A percentile compares a stretch with the other conserved stretches of the same genome.
phyloP scores from a whole-genome alignment of 1,140 invertebrate genomes.

The Achatina immaculata region DNA sequence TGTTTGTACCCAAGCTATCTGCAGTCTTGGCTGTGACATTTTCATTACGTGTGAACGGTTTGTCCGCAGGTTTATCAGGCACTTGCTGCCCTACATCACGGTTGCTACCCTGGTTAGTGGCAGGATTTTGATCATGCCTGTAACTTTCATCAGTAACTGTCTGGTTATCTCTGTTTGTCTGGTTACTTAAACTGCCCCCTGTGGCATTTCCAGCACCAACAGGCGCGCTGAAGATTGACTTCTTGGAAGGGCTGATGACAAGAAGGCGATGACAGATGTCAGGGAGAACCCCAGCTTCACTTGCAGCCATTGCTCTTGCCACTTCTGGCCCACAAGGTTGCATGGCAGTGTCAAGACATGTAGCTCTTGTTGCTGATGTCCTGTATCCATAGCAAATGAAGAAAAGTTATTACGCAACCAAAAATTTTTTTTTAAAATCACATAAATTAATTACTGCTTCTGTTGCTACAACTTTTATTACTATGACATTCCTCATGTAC shows the following conservation, averaged over 20 bases:
- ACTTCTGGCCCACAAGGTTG: conserved; percentile 28
- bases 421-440: too few species aligned
- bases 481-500: too few species aligned
- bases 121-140: neutral
- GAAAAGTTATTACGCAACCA: too few species aligned
- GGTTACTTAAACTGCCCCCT: neutral
- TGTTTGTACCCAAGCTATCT: neutral
- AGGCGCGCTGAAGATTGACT: neutral
- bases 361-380: conserved; percentile 23
- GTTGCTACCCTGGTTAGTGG: too few species aligned
- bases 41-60: neutral
- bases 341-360: conserved; percentile 29
- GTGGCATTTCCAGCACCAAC: neutral
- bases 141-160: neutral
- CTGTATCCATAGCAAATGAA: too few species aligned
- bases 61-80: neutral
- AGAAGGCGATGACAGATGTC: conserved; percentile 27
- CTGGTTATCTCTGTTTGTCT: neutral
- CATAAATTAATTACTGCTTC: too few species aligned
- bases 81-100: too few species aligned
- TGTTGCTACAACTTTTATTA: too few species aligned
- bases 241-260: neutral
- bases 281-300: conserved; percentile 28
- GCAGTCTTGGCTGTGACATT: neutral
- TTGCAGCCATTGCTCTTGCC: conserved; percentile 11